Percentiles rank a stretch among this genome's conserved stretches.
phyloP scores from a whole-genome alignment of 2,797 vertebrate species.

The Kryptolebias ocellatus region DNA sequence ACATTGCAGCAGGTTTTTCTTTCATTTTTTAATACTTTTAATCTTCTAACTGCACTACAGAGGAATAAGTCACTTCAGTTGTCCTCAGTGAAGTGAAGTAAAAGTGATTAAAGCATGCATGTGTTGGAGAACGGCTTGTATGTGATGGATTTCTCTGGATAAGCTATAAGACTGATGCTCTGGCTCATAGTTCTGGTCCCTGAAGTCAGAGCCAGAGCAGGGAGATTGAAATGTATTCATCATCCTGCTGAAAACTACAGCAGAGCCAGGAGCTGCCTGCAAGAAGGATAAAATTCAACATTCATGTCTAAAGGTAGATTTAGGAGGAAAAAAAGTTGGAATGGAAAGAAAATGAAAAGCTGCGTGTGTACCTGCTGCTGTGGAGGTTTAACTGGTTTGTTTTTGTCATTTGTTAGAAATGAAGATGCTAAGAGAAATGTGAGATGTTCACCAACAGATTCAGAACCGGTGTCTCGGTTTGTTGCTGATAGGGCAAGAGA shows the following conservation, averaged over 20 bases:
- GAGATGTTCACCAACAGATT: background rate
- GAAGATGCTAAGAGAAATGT: slow-evolving; percentile 1
- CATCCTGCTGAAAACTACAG: slow-evolving; percentile 40
- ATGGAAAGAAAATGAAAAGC: slow-evolving; percentile 10
- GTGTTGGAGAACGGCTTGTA: slow-evolving; percentile 42
- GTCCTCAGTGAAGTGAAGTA: slow-evolving; percentile 16
- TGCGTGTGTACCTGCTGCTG: slow-evolving; percentile 24
- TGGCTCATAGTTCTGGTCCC: slow-evolving; percentile 37
- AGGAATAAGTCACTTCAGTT: slow-evolving; percentile 25
- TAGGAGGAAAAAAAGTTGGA: background rate
- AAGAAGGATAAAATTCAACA: slow-evolving; percentile 53
- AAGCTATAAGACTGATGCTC: slow-evolving; percentile 62
- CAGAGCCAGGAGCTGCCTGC: slow-evolving; percentile 44
- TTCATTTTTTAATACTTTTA: slow-evolving; percentile 18
- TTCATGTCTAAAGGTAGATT: slow-evolving; percentile 44
- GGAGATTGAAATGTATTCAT: slow-evolving; percentile 72
- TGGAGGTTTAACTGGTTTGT: too few species aligned
- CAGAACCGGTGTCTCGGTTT: background rate
- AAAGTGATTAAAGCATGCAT: slow-evolving; percentile 45
- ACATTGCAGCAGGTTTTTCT: slow-evolving; percentile 10
- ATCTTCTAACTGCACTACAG: background rate
- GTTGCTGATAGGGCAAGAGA: too few species aligned
- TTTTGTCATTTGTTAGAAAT: too few species aligned
- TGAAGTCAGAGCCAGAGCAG: slow-evolving; percentile 56
- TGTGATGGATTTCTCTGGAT: slow-evolving; percentile 66